phyloP scores from a whole-genome alignment of 2,113 vertebrate genomes.

The Numida meleagris region DNA sequence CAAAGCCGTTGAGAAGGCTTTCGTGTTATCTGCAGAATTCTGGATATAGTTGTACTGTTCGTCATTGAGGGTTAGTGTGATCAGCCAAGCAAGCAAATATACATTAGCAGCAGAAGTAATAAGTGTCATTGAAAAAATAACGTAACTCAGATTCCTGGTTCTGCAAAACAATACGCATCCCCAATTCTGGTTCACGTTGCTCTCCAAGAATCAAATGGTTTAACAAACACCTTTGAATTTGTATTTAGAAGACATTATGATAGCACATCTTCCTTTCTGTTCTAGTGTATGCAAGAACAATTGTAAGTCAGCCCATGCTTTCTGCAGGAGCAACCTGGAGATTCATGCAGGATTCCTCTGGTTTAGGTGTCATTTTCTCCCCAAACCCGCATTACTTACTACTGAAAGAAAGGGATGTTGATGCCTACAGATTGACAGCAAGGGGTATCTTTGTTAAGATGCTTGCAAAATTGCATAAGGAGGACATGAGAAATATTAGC shows the following conservation, averaged over 20 bases:
- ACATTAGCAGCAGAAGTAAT: not conserved
- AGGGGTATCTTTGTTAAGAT: not conserved
- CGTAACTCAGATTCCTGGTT: not conserved
- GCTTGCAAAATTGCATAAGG: not conserved
- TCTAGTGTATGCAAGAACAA: not conserved
- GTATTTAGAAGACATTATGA: not conserved
- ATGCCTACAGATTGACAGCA: not conserved
- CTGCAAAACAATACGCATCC: not conserved
- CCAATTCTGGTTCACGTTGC: not conserved
- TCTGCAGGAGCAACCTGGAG: not conserved
- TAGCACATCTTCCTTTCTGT: not conserved
- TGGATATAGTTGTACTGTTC: not conserved
- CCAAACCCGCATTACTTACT: not conserved
- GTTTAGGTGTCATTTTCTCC: not conserved
- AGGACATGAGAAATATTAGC: not conserved
- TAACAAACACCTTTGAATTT: not conserved
- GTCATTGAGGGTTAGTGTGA: not conserved
- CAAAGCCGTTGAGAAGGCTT: not conserved
- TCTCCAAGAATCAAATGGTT: not conserved
- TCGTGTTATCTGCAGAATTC: not conserved
- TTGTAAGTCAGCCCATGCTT: not conserved
- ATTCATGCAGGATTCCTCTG: not conserved
- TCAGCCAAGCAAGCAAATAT: not conserved
- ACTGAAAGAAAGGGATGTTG: not conserved
- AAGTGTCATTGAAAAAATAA: not conserved